Evolutionary conservation across 2,888 invertebrate genomes (phyloP), one percentile per base, ranked within the genome.

Genomic region (Arge pagana): DNA sequence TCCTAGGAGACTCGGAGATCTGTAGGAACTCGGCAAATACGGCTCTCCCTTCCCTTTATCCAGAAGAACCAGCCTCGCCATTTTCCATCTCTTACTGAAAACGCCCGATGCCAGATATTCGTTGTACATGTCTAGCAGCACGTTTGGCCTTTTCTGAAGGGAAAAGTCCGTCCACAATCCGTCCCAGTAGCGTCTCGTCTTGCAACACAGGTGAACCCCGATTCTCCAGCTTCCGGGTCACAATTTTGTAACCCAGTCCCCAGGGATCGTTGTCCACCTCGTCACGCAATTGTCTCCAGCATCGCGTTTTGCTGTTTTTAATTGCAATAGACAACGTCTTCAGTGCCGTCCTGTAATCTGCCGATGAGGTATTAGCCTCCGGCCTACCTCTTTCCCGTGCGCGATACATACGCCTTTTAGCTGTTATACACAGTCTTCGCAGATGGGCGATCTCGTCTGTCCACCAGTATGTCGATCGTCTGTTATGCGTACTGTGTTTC

Each of bases 1-100:
- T n/a, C n/a, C n/a, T 37, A 36, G 36, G 21, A 37, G 19, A 23
- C 37, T 21, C 16, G 13, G 37, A 13, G 37, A 23, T 4, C 36
- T 8, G 11, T 18, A 37, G 2, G 37, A 19, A 16, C 21, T 21
- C n/a, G 37, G 21, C 11, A 23, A 36, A 19, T 36, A 16, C 36
- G 36, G 18, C 7, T 4, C 19, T 2, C 36, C 19, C 36, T 36
- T 36, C 3, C 36, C 36, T 36, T 36, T 35, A 19, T 35, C 40
- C n/a, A 53, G 50, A 8, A 64, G 54, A 0, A 61, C 55, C 3
- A 64, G 52, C 7, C 53, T 51, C 6, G 58, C 53, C 15, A 4
- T 36, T 42, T 63, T 64, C 59, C 61, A 65, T 6, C 31, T 26
- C 5, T n/a, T 18, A 5, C 57, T 52, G 19, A 63, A 64, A 3